Base-by-base conservation (phyloP, 2,888 invertebrate species). In the Tipula unca region DNA sequence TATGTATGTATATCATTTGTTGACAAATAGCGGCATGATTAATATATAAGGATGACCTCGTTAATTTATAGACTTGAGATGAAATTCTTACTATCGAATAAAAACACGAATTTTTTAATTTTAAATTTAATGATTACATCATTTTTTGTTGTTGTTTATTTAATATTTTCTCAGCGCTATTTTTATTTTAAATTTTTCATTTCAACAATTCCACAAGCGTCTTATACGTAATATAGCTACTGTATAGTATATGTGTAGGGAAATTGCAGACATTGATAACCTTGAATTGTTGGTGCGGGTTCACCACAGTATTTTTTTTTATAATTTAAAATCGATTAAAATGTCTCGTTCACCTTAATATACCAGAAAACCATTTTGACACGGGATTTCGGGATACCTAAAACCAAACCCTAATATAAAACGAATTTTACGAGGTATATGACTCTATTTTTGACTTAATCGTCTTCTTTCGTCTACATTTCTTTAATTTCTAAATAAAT, bases 51-150 rank as follows among this genome's bases (percentile, higher is more conserved):
- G 69, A 69, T 25, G 69, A 69, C 69, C 69, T 69, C 69, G 69
- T 69, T 69, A 69, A 69, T 69, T 69, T 69, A 69, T 69, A 69
- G 69, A 25, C 69, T 69, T 69, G 25, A 69, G 69, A 69, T 69
- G 69, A 69, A 69, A 69, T 69, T 69, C 69, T 69, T 69, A 69
- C 69, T 69, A 25, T 69, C 10, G 25, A 69, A 25, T 20, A 25
- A 69, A 69, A 69, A 69, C 48, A n/a, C 48, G n/a, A 48, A 48
- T 5, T 39, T 39, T 39, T 17, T 48, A 54, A 54, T 48, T n/a
- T n/a, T 69, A 69, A 69, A 25, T 69, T 69, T 69, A 69, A 69
- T 69, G 69, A 69, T 69, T 69, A 69, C 69, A 69, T 69, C 69
- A 69, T 69, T 25, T 25, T 69, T 69, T 69, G 69, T 69, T 69